Conservation (phyloP, 2,113 vertebrate species). For the Dermatemys mawii region DNA sequence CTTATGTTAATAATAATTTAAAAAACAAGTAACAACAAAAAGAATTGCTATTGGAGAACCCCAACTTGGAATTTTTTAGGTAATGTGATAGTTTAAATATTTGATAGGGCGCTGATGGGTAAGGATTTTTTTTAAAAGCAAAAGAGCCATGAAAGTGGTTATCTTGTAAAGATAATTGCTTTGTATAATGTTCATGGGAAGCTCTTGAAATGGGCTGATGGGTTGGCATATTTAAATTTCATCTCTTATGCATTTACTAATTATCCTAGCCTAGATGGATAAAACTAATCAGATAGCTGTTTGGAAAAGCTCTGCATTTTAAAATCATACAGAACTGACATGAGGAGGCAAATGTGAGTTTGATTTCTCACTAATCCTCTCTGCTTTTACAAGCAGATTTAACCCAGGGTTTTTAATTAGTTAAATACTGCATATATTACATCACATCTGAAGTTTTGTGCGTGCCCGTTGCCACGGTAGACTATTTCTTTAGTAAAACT, state of each 20-base stretch:
- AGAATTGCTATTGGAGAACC: not conserved
- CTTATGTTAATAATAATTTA: not conserved
- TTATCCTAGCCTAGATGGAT: conserved; percentile 66
- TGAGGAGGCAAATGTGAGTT: conserved; percentile 10
- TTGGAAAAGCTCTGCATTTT: conserved; percentile 69
- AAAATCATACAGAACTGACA: conserved; percentile 47
- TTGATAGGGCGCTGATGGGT: not conserved
- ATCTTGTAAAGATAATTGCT: conserved; percentile 60
- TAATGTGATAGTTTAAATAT: not conserved
- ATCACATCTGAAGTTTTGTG: not conserved
- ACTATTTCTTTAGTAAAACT: not conserved
- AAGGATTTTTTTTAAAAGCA: not conserved
- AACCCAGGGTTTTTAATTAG: not conserved
- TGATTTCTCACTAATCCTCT: not conserved
- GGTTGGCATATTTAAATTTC: conserved; percentile 77
- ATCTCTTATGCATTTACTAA: conserved; percentile 77
- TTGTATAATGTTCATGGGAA: conserved; percentile 61
- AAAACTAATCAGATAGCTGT: conserved; percentile 69
- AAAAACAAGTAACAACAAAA: not conserved
- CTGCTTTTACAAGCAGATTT: conserved; percentile 45
- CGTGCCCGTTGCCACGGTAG: not conserved
- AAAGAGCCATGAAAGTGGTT: conserved; percentile 40
- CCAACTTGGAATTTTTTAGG: not conserved
- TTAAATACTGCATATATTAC: not conserved
- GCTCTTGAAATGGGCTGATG: conserved; percentile 64